Conservation (phyloP, 2,113 vertebrate genomes). For the Bubo blakistoni region DNA sequence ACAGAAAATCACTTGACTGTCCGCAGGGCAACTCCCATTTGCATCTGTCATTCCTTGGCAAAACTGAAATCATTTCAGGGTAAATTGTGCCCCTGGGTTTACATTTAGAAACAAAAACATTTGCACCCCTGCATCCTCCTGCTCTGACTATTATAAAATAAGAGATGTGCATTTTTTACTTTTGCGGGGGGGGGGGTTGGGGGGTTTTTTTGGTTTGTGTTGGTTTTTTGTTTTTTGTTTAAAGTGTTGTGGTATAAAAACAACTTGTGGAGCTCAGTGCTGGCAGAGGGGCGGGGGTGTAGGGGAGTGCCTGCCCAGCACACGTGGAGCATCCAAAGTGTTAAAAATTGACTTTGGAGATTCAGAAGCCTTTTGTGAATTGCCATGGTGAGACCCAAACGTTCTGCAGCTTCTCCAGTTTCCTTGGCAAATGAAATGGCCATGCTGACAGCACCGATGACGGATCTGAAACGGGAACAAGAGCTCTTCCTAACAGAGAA, state of each 20-base stretch:
- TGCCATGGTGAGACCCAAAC: neutral
- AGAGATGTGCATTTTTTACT: neutral
- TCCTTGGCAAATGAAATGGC: neutral
- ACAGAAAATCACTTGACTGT: neutral
- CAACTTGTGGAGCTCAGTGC: neutral
- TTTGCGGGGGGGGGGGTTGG: too few species aligned
- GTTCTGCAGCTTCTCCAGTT: neutral
- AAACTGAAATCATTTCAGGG: neutral
- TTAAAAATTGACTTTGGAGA: neutral
- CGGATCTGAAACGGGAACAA: neutral
- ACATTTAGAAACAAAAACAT: neutral
- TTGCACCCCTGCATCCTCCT: neutral
- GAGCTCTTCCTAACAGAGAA: slow-evolving; percentile 8
- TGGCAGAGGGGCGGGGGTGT: neutral
- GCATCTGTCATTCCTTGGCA: neutral
- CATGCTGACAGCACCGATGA: neutral
- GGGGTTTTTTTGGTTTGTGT: too few species aligned
- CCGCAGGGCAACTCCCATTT: neutral
- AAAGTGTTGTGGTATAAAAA: neutral
- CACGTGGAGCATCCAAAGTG: neutral
- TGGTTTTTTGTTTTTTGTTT: neutral
- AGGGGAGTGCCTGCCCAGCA: neutral
- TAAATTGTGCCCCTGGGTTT: neutral
- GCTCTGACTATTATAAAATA: neutral
- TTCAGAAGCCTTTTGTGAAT: neutral